Base-by-base conservation (phyloP, 2,113 vertebrate genomes). In the Ageneiosus marmoratus region DNA sequence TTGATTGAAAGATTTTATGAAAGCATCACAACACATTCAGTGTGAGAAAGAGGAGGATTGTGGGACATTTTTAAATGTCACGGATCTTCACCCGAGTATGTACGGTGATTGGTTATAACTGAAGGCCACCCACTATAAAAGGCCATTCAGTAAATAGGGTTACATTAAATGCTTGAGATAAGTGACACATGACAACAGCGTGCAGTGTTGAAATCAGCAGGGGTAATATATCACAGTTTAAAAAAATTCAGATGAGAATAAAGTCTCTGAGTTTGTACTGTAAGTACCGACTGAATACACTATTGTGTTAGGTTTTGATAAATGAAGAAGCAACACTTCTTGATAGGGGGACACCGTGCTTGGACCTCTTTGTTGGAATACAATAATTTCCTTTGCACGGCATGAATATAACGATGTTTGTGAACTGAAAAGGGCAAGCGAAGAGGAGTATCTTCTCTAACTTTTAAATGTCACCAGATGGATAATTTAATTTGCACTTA, bases 391-490 rank as follows among this genome's bases (percentile, higher is more conserved):
- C 51, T 46, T 27, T 58, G 67, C 79, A 32, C 56, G 32, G 18
- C 37, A 32, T 60, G 55, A 62, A 32, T 82, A 50, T 29, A 50
- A 82, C 50, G 70, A 82, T 50, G 37, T 44, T 44, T 53, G 53
- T 53, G 22, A 67, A 69, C 46, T 53, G 48, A 50, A 74, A 81
- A 81, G 79, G 67, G 37, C n/a, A 58, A 41, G 24, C 27, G 65
- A 20, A 27, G 53, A 41, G 79, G 8, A 34, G 53, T 62, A 56
- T 48, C 80, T 16, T 74, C 18, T 18, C 53, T 13, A 69, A 70
- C 32, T 81, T 70, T 70, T 70, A 81, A 81, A 81, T 81, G 79
- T 81, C 79, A 73, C 13, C 37, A 56, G 67, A 80, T 69, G 46
- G 51, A 56, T 29, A 29, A 72, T 70, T 29, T 32, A 81, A 73